Evolutionary conservation across 2,888 invertebrate species (phyloP), one percentile per base, ranked within the genome.

Genomic region (Pterostichus madidus): DNA sequence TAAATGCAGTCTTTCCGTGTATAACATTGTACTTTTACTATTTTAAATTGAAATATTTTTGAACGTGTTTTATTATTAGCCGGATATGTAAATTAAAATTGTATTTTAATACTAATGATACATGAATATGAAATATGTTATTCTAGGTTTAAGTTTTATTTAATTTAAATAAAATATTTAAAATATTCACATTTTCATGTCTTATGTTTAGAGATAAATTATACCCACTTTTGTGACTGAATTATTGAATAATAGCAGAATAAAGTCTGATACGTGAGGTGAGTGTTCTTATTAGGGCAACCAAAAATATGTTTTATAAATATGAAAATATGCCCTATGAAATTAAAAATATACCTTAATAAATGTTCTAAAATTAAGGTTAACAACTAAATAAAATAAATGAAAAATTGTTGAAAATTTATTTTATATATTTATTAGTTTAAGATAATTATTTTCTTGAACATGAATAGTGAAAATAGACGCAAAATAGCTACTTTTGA

Each of bases 81-180:
- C 44, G 11, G 46, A 61, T 46, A 46, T 61, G 49, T 61, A 79
- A 61, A 78, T 39, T 31, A 32, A 31, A 76, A 76, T 46, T 79
- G 64, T 77, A 77, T 77, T 77, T 77, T 77, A 77, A 77, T 77
- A 77, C 77, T 77, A 56, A 77, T 59, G 56, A 59, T 77, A 24
- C 31, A n/a, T 64, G 32, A 64, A 59, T 73, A 24, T 35, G 7
- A 56, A 77, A 77, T 77, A 77, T 59, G 56, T 59, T 77, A 61
- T 78, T 61, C 44, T 78, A 78, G 76, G 13, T 76, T 61, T 61
- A 78, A 59, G 78, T 78, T 78, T 76, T 78, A 78, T 78, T 78
- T 78, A 78, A 78, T 59, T 78, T 59, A 39, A 78, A 78, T 78
- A 78, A 78, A 76, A 17, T 13, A 59, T 56, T 56, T 15, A 78